These are phyloP conservation scores for Eupeodes corollae DNA, from an alignment of 1,140 invertebrate genomes.

Conservation along the genomic window DNA sequence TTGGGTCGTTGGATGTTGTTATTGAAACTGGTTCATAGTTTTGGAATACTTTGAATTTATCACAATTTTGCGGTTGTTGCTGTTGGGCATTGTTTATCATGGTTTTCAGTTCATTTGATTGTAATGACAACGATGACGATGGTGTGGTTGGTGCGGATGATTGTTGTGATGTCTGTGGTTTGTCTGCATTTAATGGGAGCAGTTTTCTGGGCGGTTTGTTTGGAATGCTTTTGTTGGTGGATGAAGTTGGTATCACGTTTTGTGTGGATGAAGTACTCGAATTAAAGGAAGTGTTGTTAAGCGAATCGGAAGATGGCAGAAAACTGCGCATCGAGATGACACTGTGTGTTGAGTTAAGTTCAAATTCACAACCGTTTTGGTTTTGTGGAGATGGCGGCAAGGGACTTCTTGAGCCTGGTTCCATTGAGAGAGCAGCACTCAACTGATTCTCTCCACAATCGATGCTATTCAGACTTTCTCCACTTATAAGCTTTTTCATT, in stretches of 20 bases:
- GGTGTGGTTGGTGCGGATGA: background rate
- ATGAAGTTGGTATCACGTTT: conserved; percentile 5
- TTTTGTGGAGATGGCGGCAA: conserved; percentile 54
- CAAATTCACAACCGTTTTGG: conserved; percentile 31
- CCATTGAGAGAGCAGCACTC: conserved; percentile 58
- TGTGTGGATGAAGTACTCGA: conserved; percentile 1
- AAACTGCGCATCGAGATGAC: conserved; percentile 26
- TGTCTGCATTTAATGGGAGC: conserved; percentile 9
- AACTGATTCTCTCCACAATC: conserved; percentile 64
- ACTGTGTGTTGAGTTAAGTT: conserved; percentile 26
- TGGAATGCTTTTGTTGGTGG: conserved; percentile 21
- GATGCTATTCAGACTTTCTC: conserved; percentile 50
- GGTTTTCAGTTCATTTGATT: background rate
- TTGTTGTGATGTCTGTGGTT: background rate
- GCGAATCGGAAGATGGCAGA: conserved; percentile 29
- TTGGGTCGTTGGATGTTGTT: conserved; percentile 22
- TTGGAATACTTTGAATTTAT: conserved; percentile 30
- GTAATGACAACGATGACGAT: background rate
- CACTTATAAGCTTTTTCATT: conserved; percentile 66
- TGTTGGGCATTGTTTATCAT: background rate
- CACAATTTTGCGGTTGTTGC: conserved; percentile 15
- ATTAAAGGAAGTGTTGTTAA: conserved; percentile 22
- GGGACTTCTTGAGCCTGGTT: conserved; percentile 63
- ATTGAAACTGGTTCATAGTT: conserved; percentile 34
- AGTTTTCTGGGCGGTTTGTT: conserved; percentile 33